A percentile compares a stretch with the other conserved stretches of the same genome.
Evolutionary conservation across 2,888 invertebrate genomes (phyloP).

Genomic region (Rapana venosa): DNA sequence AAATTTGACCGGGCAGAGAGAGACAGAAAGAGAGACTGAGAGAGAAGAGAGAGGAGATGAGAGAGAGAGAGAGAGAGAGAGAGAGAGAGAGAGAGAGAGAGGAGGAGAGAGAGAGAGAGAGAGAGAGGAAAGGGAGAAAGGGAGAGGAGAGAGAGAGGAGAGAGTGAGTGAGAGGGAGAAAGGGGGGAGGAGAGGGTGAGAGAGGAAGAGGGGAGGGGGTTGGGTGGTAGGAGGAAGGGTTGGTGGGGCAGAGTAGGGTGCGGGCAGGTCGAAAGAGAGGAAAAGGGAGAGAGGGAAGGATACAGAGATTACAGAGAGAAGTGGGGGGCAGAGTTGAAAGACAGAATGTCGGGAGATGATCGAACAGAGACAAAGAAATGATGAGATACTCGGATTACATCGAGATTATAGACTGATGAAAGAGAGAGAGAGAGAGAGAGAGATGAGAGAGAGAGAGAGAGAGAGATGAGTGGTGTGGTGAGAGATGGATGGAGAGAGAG

Average conservation of each 20-base stretch:
- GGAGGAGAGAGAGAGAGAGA: not conserved
- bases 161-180: not conserved
- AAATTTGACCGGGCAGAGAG: not conserved
- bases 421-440: not conserved
- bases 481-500: not conserved
- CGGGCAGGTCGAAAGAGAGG: not conserved
- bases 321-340: not conserved
- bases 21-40: not conserved
- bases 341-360: no score
- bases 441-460: not conserved
- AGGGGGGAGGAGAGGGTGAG: not conserved
- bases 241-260: not conserved
- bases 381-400: no score
- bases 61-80: not conserved
- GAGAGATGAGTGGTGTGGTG: not conserved
- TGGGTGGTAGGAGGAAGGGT: not conserved
- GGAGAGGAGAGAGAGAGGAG: not conserved
- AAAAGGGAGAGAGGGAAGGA: not conserved
- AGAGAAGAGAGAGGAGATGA: not conserved
- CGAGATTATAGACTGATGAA: not conserved
- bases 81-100: conserved; percentile 1
- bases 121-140: not conserved
- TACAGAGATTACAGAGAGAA: not conserved
- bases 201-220: not conserved
- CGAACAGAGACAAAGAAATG: no score